Conservation (phyloP, 2,888 invertebrate genomes). For the Heliconius sara region DNA sequence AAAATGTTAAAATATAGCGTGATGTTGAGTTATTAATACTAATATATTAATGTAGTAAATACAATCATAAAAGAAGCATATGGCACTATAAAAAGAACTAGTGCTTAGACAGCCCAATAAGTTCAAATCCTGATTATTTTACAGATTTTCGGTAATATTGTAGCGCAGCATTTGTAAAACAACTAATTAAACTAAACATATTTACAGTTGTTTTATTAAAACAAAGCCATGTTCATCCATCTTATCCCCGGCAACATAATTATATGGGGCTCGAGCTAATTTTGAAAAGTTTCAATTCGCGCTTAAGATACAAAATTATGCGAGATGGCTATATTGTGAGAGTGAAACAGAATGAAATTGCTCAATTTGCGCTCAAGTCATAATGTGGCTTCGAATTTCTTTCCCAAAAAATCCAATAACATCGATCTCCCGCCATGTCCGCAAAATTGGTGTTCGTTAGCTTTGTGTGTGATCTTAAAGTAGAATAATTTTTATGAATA, state of each 20-base stretch:
- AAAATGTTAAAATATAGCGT: too few species aligned
- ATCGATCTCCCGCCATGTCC: constrained; percentile 82
- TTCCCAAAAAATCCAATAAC: constrained; percentile 82
- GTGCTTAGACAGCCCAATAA: neutral
- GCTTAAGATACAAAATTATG: constrained; percentile 54
- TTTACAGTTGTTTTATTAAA: neutral
- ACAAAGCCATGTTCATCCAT: constrained; percentile 29
- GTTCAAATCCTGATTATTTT: neutral
- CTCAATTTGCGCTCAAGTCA: constrained; percentile 80
- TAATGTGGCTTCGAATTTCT: constrained; percentile 72
- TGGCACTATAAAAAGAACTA: neutral
- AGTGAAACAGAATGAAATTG: constrained; percentile 76
- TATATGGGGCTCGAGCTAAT: constrained; percentile 47
- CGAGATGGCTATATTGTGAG: constrained; percentile 53
- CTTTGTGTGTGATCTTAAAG: neutral
- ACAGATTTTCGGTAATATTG: neutral
- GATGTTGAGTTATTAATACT: neutral
- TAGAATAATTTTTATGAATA: too few species aligned
- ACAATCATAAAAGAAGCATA: neutral
- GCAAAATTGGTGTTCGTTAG: constrained; percentile 73
- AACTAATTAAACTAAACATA: neutral
- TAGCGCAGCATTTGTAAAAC: neutral
- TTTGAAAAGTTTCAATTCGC: constrained; percentile 60
- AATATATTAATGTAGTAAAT: neutral
- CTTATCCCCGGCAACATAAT: constrained; percentile 41